Percentiles rank a stretch among this genome's conserved stretches.
phyloP scores from a whole-genome alignment of 2,888 invertebrate genomes.

The Aphodius granarius region DNA sequence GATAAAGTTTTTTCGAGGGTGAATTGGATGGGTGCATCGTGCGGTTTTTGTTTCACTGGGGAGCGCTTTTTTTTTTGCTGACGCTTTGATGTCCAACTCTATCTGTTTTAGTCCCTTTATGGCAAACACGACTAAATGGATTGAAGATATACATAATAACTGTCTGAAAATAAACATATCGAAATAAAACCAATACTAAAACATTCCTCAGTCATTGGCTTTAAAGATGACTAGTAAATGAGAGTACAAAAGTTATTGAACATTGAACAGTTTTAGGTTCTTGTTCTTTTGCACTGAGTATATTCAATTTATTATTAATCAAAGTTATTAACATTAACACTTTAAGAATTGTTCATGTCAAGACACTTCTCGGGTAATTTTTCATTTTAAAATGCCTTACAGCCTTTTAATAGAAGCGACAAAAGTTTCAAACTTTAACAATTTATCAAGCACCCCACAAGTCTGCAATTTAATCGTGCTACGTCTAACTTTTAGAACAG shows the following conservation, averaged over 20 bases:
- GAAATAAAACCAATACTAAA: too few species aligned
- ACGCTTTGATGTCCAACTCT: background rate
- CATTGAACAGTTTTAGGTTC: too few species aligned
- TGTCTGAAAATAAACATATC: too few species aligned
- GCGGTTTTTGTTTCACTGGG: background rate
- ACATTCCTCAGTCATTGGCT: too few species aligned
- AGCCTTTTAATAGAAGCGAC: background rate
- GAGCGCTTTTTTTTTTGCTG: background rate
- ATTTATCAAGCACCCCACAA: background rate
- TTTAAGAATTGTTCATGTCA: background rate
- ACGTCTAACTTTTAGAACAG: background rate
- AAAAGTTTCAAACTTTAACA: background rate
- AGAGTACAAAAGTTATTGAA: too few species aligned
- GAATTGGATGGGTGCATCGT: background rate
- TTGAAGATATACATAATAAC: too few species aligned
- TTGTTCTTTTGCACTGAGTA: too few species aligned
- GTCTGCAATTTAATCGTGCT: background rate
- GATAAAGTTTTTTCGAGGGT: background rate
- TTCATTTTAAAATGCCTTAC: background rate
- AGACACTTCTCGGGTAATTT: background rate
- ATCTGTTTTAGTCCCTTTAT: background rate
- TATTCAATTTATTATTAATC: too few species aligned
- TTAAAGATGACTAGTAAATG: too few species aligned
- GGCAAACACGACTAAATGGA: too few species aligned
- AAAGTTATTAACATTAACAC: too few species aligned